Conservation (phyloP, 1,140 invertebrate species). For the honey bee (Apis mellifera) region DNA sequence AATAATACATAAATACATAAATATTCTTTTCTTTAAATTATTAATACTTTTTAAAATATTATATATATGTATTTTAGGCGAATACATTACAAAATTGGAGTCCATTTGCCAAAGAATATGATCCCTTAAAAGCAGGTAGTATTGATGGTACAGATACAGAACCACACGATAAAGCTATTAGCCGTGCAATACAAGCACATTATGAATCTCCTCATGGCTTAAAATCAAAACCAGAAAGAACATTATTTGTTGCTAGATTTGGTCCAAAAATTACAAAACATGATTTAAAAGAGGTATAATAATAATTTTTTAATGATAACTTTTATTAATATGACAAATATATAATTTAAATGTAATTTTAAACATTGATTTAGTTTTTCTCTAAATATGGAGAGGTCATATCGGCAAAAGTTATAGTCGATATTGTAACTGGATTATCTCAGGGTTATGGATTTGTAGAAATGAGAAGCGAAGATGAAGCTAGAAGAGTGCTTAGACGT, state of each 20-base stretch:
- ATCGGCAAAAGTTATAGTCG: conserved; percentile 87
- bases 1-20: too few species aligned
- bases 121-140: conserved; percentile 89
- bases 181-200: conserved; percentile 86
- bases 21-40: neutral
- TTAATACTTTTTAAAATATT: neutral
- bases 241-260: conserved; percentile 91
- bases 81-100: conserved; percentile 77
- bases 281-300: conserved; percentile 72
- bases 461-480: conserved; percentile 85
- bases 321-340: neutral
- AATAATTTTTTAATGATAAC: neutral
- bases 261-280: conserved; percentile 86
- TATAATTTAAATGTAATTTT: neutral
- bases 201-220: conserved; percentile 87
- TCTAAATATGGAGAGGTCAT: conserved; percentile 86
- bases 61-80: conserved; percentile 14
- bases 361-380: conserved; percentile 82
- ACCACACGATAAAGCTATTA: conserved; percentile 91
- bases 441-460: conserved; percentile 94
- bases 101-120: conserved; percentile 83
- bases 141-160: conserved; percentile 92
- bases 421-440: conserved; percentile 91
- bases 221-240: conserved; percentile 87
- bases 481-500: conserved; percentile 84